Evolutionary conservation across 2,888 invertebrate species (phyloP), one percentile per base, ranked within the genome.

Genomic region (Pollenia angustigena): DNA sequence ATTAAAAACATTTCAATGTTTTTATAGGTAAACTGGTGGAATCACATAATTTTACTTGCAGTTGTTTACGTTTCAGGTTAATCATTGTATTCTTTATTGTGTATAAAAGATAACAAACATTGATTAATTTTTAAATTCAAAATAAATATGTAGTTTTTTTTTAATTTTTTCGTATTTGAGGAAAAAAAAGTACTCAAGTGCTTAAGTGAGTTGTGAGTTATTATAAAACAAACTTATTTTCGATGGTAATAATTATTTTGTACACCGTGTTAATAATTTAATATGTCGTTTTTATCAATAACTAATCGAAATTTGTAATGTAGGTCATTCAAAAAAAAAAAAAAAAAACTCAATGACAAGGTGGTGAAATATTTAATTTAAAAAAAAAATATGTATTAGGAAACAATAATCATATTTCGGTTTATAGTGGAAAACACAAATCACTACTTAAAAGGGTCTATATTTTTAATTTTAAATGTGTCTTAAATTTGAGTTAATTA

Each of bases 91-190:
- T 52, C 54, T 42, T 42, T 9, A 10, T 9, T 56, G 9, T 58
- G 7, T 64, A 42, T 46, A 9, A 23, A 56, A 12, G 69, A 72
- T 72, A 72, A 72, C 44, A 56, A 18, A 32, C 56, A 64, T 18
- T 16, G 64, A 46, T 56, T 14, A 44, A 10, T 44, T 23, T 48
- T 48, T 58, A 58, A 58, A 16, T 54, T 18, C 14, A 18, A 58
- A 32, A 32, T 32, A 32, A 32, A 32, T 6, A 32, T 32, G 32
- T 32, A 12, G 32, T 58, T 54, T 16, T 58, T 58, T 4, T 58
- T 58, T 58, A 8, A 32, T 32, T 32, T 32, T 32, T 32, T 32
- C 32, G 32, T 32, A 32, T 32, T 32, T 32, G 32, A 32, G 6
- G 32, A 1, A 6, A 32, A 32, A 32, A 32, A 32, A 32, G 3